Evolutionary conservation across 2,888 invertebrate genomes (phyloP), one percentile per base, ranked within the genome.

Genomic region (Aricia artaxerxes): DNA sequence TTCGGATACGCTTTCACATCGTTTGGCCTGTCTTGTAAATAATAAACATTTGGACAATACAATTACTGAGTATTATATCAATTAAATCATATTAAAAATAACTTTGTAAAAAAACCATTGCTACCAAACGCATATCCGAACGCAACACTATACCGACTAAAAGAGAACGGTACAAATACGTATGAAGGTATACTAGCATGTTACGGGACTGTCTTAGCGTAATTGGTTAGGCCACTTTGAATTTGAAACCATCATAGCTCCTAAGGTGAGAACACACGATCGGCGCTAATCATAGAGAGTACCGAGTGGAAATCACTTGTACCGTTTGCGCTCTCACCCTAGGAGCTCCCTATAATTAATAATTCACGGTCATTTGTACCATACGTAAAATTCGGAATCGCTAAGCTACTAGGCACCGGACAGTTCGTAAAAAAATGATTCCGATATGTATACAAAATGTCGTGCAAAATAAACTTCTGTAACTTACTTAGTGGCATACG

Each of bases 351-450:
- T 81, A 84, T 83, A 85, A 84, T 82, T 81, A 78, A 82, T 83
- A 85, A 86, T 87, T 88, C 87, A 87, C 85, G 86, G 86, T 84
- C 87, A 88, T 91, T 92, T 92, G 92, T 91, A 91, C 91, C 88
- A 87, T 88, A 85, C 57, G 49, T 76, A 53, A 31, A 76, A 76
- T 44, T 44, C 73, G 44, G 76, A 57, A 76, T 53, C 76, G 85
- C 85, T 85, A 84, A 80, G 75, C 57, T n/a, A 80, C 53, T 49
- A 64, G 78, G 78, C 61, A 73, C 73, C 73, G 57, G 78, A 73
- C 73, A 49, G 73, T 44, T 77, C 73, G 78, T 57, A 44, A 60
- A 80, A 79, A 78, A 81, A 77, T 80, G 80, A 83, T 85, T 85
- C 83, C 88, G 89, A 89, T 90, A 90, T 90, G 89, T 90, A 88